These are phyloP conservation scores for Paedocypris sp. DNA, from an alignment of 2,113 vertebrate species.

Conservation along the genomic window DNA sequence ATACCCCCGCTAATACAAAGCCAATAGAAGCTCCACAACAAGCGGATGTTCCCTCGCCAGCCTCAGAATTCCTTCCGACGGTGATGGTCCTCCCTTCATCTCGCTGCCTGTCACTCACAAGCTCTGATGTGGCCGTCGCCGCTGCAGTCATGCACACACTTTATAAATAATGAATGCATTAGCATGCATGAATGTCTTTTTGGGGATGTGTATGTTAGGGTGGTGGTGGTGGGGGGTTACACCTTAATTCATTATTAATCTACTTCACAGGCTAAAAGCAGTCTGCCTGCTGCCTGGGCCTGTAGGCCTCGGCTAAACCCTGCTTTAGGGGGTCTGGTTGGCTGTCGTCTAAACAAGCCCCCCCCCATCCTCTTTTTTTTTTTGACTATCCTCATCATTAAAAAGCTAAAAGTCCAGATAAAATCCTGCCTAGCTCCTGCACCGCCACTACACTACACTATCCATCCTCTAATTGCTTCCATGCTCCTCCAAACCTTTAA, in stretches of 20 bases:
- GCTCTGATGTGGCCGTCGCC: conserved; percentile 46
- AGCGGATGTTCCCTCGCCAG: conserved; percentile 50
- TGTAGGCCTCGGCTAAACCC: conserved; percentile 43
- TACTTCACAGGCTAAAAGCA: conserved; percentile 52
- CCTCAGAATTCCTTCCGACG: conserved; percentile 46
- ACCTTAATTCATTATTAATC: conserved; percentile 71
- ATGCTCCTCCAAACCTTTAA: conserved; percentile 24
- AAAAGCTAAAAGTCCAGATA: too few species aligned
- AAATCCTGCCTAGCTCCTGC: conserved; percentile 27
- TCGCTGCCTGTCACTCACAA: conserved; percentile 35
- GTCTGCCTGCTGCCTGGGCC: conserved; percentile 27
- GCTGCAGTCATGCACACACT: conserved; percentile 48
- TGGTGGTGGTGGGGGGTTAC: conserved; percentile 40
- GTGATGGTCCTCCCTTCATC: conserved; percentile 34
- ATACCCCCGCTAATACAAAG: conserved; percentile 34
- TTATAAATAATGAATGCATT: conserved; percentile 70
- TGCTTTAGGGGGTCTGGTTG: conserved; percentile 43
- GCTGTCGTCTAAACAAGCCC: conserved; percentile 6
- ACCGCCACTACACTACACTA: too few species aligned
- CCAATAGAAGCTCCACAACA: conserved; percentile 42
- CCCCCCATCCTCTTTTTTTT: too few species aligned
- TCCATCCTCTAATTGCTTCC: neutral
- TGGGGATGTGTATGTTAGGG: conserved; percentile 18
- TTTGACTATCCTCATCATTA: neutral
- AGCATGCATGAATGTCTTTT: conserved; percentile 68